Evolutionary conservation across 2,797 vertebrate genomes (phyloP).

Genomic region (Crax fasciolata): DNA sequence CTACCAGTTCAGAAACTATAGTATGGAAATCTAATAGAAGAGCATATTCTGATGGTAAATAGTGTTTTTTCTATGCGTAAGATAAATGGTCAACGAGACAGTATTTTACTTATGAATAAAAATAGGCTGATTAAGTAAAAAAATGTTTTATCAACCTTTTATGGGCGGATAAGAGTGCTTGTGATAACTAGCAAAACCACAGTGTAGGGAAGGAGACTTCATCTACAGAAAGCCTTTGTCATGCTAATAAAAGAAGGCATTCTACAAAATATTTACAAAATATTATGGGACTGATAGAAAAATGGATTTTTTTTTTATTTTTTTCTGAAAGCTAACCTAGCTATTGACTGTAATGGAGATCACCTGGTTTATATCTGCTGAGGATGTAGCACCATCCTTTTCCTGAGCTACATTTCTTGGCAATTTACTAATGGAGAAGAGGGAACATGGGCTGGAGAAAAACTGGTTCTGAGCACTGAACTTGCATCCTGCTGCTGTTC

Average conservation of each 20-base stretch:
- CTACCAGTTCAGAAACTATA: neutral
- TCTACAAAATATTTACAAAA: neutral
- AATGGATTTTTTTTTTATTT: neutral
- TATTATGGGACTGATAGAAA: neutral
- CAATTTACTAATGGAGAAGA: neutral
- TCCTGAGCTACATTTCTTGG: neutral
- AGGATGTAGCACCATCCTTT: neutral
- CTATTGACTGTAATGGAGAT: neutral
- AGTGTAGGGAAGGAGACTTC: neutral
- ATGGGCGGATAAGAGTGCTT: neutral
- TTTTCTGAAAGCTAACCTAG: neutral
- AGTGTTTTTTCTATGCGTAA: neutral
- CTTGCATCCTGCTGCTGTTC: neutral
- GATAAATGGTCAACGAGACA: neutral
- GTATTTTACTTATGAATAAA: constrained; percentile 7
- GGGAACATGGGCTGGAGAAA: neutral
- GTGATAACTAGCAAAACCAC: neutral
- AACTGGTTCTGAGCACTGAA: neutral
- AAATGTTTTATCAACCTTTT: neutral
- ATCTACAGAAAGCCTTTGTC: neutral
- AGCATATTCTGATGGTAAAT: neutral
- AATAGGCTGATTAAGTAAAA: neutral
- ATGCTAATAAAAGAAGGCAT: neutral
- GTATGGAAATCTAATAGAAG: neutral
- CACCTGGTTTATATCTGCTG: neutral